Evolutionary conservation across 2,888 invertebrate species (phyloP).

Genomic region (Leptogaster cylindrica): DNA sequence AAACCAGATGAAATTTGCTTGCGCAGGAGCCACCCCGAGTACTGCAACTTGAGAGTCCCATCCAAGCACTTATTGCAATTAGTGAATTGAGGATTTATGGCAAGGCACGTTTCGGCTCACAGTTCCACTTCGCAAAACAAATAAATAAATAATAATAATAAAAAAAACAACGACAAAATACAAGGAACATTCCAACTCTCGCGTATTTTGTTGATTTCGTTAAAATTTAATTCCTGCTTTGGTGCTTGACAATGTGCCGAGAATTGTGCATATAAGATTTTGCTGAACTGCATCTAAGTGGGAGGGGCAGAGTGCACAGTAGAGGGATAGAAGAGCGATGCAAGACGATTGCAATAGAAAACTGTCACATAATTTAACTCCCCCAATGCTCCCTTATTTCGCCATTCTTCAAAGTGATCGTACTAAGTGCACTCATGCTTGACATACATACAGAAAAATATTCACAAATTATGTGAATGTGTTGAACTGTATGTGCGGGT

Average conservation of each 20-base stretch:
- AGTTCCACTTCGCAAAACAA: conserved; percentile 10
- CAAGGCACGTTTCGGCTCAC: conserved; percentile 16
- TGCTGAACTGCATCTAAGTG: too few species aligned
- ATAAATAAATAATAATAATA: too few species aligned
- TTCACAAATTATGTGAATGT: too few species aligned
- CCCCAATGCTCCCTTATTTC: conserved; percentile 38
- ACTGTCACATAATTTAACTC: conserved; percentile 36
- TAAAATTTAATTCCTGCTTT: conserved; percentile 27
- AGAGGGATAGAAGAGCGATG: not conserved
- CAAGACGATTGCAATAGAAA: conserved; percentile 18
- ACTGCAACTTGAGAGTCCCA: not conserved
- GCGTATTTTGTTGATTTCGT: conserved; percentile 25
- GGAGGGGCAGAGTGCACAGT: not conserved
- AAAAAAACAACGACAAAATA: conserved; percentile 7
- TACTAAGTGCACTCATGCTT: conserved; percentile 46
- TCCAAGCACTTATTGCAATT: conserved; percentile 27
- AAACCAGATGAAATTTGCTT: too few species aligned
- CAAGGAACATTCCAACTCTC: not conserved
- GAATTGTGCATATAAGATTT: too few species aligned
- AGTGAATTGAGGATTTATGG: conserved; percentile 34
- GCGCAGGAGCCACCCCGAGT: conserved; percentile 21
- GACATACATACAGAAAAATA: conserved; percentile 43
- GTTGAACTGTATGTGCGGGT: too few species aligned
- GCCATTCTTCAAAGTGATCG: conserved; percentile 43
- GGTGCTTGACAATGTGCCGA: not conserved